Evolutionary conservation across 2,113 vertebrate genomes (phyloP).

Genomic region (Strigops habroptila): DNA sequence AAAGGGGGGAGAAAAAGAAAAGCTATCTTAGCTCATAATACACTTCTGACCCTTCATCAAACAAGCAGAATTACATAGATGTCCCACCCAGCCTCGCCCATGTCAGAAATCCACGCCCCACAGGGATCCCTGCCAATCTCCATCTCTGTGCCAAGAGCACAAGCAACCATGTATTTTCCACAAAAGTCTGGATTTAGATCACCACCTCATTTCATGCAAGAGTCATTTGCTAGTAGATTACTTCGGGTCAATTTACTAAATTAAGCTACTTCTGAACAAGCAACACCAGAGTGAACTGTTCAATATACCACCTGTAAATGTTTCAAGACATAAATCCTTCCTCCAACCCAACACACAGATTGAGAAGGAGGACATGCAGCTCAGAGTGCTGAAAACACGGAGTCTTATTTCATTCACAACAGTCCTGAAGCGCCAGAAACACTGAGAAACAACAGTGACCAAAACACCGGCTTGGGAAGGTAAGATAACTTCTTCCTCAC

Average conservation of each 20-base stretch:
- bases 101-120: conserved; percentile 7
- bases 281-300: not conserved
- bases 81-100: not conserved
- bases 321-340: not conserved
- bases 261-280: not conserved
- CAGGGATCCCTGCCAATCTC: not conserved
- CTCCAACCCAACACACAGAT: not conserved
- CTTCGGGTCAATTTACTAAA: not conserved
- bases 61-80: not conserved
- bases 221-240: not conserved
- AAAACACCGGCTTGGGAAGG: not conserved
- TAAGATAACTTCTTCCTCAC: not conserved
- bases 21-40: not conserved
- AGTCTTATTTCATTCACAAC: not conserved
- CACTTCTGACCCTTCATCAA: conserved; percentile 2
- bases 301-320: not conserved
- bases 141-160: not conserved
- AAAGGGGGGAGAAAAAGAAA: not conserved
- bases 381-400: not conserved
- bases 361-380: not conserved
- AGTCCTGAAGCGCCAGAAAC: not conserved
- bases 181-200: not conserved
- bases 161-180: not conserved
- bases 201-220: not conserved
- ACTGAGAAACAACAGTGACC: not conserved